Evolutionary conservation across 2,113 vertebrate genomes (phyloP).

Genomic region (cattle (Bos taurus)): DNA sequence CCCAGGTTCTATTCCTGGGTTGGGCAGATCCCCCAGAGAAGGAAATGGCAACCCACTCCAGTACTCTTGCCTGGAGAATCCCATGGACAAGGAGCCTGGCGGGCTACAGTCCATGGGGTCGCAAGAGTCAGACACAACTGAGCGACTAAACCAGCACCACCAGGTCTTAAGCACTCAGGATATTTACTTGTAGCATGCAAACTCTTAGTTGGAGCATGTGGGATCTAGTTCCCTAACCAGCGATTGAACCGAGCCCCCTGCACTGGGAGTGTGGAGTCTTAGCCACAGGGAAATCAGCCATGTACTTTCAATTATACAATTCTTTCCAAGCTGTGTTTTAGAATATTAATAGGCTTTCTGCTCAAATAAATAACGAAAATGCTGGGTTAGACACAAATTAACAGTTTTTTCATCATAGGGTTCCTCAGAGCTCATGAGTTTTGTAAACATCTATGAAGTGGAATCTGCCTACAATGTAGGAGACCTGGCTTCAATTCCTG

Average conservation of each 20-base stretch:
- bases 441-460: not conserved
- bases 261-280: not conserved
- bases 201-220: not conserved
- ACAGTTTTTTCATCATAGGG: not conserved
- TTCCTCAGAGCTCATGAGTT: not conserved
- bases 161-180: not conserved
- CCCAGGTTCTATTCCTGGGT: not conserved
- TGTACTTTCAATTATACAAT: not conserved
- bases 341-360: not conserved
- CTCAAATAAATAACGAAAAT: not conserved
- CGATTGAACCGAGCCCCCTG: not conserved
- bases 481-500: not conserved
- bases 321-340: not conserved
- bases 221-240: not conserved
- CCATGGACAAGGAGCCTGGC: not conserved
- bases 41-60: not conserved
- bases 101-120: not conserved
- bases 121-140: not conserved
- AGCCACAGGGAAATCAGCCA: not conserved
- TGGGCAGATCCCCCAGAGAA: fast-evolving
- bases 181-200: not conserved
- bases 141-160: not conserved
- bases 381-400: not conserved
- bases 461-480: not conserved
- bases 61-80: not conserved